Base-by-base conservation (phyloP, 2,113 vertebrate genomes). In the Collichthys lucidus region DNA sequence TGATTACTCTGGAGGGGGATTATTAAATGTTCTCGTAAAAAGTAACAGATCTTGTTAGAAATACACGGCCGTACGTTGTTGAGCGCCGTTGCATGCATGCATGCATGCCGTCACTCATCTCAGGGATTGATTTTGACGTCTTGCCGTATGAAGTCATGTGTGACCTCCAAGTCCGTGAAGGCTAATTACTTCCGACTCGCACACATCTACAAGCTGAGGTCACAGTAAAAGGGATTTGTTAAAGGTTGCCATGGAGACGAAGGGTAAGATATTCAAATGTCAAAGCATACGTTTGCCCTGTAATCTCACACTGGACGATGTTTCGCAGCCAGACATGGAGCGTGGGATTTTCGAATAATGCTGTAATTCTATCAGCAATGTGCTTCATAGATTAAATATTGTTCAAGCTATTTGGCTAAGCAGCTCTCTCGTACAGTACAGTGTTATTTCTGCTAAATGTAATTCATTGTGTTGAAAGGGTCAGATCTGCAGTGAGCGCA, bases 211-310 rank as follows among this genome's bases (percentile, higher is more conserved):
- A 11, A 52, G 22, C 65, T 29, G 67, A 66, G 80, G 83, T 86
- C 88, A 40, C 49, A 24, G 46, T 63, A 16, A 83, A 83, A 56
- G 63, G 10, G 62, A 68, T 77, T 79, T 86, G 72, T 80, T 68
- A 29, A 66, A 74, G 57, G 89, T 89, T 80, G 61, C 74, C 53
- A 79, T 88, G 68, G 88, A 83, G 72, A 91, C 47, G 7, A 69
- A 59, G 11, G 0, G 40, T 66, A 42, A 46, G 68, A 26, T 69
- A 65, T 79, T 85, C 66, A 62, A 67, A 74, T 64, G 74, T 82
- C 24, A 79, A 53, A 61, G 19, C 71, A 22, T 71, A 29, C 63
- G 47, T 78, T 40, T 47, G 35, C 46, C 42, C 42, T 12, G 20
- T 66, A 74, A 77, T 78, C 60, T 75, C 10, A 22, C 49, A 20